Percentiles rank a stretch among this genome's conserved stretches.
Evolutionary conservation across 2,113 vertebrate genomes (phyloP).

Genomic region (Vanacampus margaritifer): DNA sequence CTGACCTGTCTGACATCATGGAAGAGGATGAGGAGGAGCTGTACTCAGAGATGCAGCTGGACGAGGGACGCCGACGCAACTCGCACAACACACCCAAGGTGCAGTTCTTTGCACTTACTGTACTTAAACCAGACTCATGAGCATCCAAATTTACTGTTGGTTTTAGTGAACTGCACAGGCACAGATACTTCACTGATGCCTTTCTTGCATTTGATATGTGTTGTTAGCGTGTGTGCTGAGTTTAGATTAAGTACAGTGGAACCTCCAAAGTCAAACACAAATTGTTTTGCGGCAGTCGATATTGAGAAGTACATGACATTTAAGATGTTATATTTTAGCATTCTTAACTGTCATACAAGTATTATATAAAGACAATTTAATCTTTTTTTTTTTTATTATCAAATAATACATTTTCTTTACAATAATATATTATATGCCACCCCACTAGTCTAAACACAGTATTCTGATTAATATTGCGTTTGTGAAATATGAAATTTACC

Average conservation of each 20-base stretch:
- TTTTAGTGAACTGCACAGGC: conserved; percentile 53
- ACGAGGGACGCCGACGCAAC: conserved; percentile 84
- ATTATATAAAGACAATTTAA: too few species aligned
- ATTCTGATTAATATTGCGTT: too few species aligned
- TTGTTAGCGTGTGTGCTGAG: conserved; percentile 52
- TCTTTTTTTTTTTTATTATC: too few species aligned
- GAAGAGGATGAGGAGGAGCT: conserved; percentile 99
- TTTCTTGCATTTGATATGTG: conserved; percentile 43
- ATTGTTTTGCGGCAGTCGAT: neutral
- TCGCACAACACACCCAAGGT: conserved; percentile 91
- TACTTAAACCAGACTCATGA: conserved; percentile 34
- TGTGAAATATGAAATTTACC: too few species aligned
- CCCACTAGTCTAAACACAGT: too few species aligned
- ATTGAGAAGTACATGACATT: too few species aligned
- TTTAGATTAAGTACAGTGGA: conserved; percentile 16
- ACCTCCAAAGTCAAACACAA: conserved; percentile 5
- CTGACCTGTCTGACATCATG: conserved; percentile 96
- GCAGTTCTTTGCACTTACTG: conserved; percentile 61
- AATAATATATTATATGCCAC: too few species aligned
- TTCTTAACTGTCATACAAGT: too few species aligned
- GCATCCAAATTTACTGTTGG: conserved; percentile 33
- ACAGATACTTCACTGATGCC: conserved; percentile 64
- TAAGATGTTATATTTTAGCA: too few species aligned
- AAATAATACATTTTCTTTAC: too few species aligned
- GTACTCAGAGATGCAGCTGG: conserved; percentile 94